A percentile compares a stretch with the other conserved stretches of the same genome.
These are phyloP conservation scores for Drosophila kurseongensis DNA, from an alignment of 1,140 invertebrate species.

Conservation along the genomic window DNA sequence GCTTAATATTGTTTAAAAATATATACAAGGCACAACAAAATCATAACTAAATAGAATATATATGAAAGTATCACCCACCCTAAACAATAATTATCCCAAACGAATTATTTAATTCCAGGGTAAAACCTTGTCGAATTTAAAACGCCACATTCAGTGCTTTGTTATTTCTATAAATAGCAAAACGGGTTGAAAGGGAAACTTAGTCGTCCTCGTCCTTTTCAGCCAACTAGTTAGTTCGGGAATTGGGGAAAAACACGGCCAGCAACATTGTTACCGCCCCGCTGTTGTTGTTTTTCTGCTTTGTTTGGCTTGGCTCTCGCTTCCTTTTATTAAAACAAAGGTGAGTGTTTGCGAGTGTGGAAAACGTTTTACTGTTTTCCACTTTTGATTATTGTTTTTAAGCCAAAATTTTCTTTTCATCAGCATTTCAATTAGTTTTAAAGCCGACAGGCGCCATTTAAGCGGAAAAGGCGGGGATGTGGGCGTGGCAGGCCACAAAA, in stretches of 20 bases:
- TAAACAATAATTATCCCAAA: too few relatives aligned
- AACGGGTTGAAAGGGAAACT: constrained; percentile 23
- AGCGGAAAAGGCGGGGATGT: constrained; percentile 13
- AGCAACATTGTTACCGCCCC: constrained; percentile 65
- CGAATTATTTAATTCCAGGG: background rate
- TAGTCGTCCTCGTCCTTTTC: constrained; percentile 11
- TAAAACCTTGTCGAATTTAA: background rate
- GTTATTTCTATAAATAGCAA: constrained; percentile 24
- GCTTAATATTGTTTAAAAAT: too few relatives aligned
- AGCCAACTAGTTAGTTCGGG: constrained; percentile 28
- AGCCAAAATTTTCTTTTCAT: constrained; percentile 77
- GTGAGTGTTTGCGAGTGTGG: constrained; percentile 24
- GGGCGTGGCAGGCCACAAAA: constrained; percentile 53
- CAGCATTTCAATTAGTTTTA: constrained; percentile 78
- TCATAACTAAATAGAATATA: too few relatives aligned
- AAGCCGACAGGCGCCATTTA: constrained; percentile 59
- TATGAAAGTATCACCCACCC: too few relatives aligned
- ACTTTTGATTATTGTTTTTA: constrained; percentile 80
- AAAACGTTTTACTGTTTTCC: constrained; percentile 74
- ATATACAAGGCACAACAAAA: too few relatives aligned
- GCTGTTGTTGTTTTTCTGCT: constrained; percentile 46
- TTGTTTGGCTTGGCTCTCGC: constrained; percentile 59
- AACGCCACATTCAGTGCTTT: background rate
- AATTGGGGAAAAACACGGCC: constrained; percentile 34
- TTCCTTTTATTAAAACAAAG: constrained; percentile 36